These are phyloP conservation scores for Gyps fulvus DNA, from an alignment of 2,113 vertebrate species.

Conservation along the genomic window DNA sequence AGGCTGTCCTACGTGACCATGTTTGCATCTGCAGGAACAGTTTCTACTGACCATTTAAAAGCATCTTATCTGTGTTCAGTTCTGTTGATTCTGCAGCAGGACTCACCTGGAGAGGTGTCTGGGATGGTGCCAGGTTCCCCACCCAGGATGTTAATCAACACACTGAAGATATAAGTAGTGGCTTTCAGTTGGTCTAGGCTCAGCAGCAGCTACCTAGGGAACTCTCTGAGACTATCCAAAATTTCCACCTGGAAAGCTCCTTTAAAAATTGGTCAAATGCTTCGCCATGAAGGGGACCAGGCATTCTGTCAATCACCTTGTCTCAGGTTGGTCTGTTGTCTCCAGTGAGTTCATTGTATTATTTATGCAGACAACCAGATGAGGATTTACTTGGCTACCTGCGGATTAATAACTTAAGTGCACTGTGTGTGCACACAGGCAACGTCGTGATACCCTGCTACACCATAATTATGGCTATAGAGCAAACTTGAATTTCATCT, in stretches of 20 bases:
- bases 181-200: not conserved
- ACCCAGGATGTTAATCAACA: not conserved
- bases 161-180: not conserved
- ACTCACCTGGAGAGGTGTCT: not conserved
- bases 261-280: not conserved
- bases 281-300: not conserved
- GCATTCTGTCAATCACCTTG: not conserved
- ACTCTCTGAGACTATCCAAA: not conserved
- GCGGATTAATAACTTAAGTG: not conserved
- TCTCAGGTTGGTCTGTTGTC: not conserved
- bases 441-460: not conserved
- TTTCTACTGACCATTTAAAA: not conserved
- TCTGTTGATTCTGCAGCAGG: not conserved
- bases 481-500: not conserved
- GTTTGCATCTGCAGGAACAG: not conserved
- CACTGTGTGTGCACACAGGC: not conserved
- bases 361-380: not conserved
- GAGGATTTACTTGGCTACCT: not conserved
- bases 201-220: not conserved
- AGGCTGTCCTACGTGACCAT: fast-evolving
- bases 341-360: not conserved
- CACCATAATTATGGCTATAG: not conserved
- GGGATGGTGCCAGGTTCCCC: not conserved
- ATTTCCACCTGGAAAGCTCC: not conserved
- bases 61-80: not conserved